phyloP scores from a whole-genome alignment of 1,140 invertebrate genomes.

The Phenacoccus solenopsis region DNA sequence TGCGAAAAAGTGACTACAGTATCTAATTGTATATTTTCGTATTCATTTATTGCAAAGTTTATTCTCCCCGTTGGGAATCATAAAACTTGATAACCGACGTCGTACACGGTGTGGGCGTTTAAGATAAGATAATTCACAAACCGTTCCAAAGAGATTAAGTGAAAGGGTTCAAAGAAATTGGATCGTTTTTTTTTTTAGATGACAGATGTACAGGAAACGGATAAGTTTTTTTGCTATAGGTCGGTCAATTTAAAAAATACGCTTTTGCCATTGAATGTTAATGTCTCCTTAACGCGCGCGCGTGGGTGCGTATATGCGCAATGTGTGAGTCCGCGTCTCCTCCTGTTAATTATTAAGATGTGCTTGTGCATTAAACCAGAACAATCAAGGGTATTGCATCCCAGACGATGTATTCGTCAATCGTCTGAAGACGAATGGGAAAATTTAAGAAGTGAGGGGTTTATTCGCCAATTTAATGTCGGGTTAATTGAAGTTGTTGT shows the following conservation, averaged over 20 bases:
- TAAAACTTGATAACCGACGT: neutral
- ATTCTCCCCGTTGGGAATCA: neutral
- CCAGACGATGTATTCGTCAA: neutral
- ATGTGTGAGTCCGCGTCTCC: neutral
- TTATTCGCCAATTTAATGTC: too few relatives aligned
- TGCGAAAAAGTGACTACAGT: neutral
- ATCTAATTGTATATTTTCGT: neutral
- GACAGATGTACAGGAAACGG: constrained; percentile 1
- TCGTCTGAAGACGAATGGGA: neutral
- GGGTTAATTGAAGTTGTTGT: too few relatives aligned
- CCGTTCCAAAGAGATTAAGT: neutral
- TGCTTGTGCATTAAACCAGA: neutral
- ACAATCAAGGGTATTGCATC: neutral
- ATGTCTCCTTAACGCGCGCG: neutral
- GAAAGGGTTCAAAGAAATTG: constrained; percentile 1
- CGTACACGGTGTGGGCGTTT: neutral
- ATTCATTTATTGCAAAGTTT: neutral
- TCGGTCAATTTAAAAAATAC: neutral
- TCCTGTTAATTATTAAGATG: neutral
- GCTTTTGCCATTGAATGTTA: neutral
- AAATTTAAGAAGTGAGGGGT: too few relatives aligned
- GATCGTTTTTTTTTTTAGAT: neutral
- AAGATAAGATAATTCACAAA: neutral
- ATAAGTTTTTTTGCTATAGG: constrained; percentile 2
- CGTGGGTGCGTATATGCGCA: too few relatives aligned